These are phyloP conservation scores for Xenops minutus DNA, from an alignment of 2,797 vertebrate genomes.

Conservation along the genomic window DNA sequence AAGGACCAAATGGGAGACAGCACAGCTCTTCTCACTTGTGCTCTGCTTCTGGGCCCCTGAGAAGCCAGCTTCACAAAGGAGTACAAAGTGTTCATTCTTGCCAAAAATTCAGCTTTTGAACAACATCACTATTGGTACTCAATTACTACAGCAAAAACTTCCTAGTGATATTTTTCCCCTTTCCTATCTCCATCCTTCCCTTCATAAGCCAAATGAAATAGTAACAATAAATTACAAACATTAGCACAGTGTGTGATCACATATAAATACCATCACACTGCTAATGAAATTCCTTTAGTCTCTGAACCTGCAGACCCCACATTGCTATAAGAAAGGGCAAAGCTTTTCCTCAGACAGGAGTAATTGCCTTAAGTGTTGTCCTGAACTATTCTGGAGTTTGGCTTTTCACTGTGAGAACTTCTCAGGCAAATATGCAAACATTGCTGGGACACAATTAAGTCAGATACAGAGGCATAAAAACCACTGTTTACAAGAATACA, in stretches of 20 bases:
- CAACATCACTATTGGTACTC: background rate
- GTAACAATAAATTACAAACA: background rate
- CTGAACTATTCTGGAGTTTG: background rate
- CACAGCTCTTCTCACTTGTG: background rate
- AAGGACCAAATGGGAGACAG: background rate
- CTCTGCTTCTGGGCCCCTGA: background rate
- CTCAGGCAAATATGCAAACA: background rate
- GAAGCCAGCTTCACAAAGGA: background rate
- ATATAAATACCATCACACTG: background rate
- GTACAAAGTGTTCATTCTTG: background rate
- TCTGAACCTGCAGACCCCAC: background rate
- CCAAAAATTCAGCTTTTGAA: background rate
- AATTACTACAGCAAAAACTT: background rate
- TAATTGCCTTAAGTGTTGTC: background rate
- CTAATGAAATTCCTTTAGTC: background rate
- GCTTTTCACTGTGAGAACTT: background rate
- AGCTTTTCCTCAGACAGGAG: background rate
- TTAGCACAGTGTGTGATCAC: background rate
- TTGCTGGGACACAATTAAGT: background rate
- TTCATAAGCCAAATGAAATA: background rate
- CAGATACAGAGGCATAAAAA: background rate
- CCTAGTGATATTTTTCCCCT: background rate
- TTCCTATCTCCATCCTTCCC: background rate
- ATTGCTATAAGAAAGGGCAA: background rate
- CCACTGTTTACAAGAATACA: background rate